Base-by-base conservation (phyloP, 2,888 invertebrate genomes). In the Ectemnius continuus region DNA sequence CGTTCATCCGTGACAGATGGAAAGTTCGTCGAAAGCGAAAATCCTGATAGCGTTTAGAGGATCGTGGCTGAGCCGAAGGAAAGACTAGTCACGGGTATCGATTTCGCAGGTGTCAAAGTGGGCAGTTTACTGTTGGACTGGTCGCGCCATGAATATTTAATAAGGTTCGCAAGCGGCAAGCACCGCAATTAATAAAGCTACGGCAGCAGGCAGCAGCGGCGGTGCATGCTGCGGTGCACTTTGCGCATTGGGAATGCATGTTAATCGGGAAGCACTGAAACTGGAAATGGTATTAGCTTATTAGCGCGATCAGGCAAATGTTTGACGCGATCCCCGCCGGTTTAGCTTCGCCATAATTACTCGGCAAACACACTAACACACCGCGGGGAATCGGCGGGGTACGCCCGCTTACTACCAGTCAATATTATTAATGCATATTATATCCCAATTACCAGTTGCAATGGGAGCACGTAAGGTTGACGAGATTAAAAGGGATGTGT, bases 201-300 rank as follows among this genome's bases (percentile, higher is more conserved):
- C 20, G 23, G 23, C 20, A 47, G 14, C n/a, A n/a, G n/a, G n/a
- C n/a, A n/a, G n/a, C 18, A 4, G 11, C 2, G 2, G 6, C 2
- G 26, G 2, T 46, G 45, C 47, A 11, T 14, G 62, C 48, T 36
- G 47, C 6, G 62, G 14, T 23, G 11, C 18, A 62, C 47, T 20
- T 61, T 61, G 46, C 36, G 8, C 18, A 8, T 20, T 16, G 14
- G 46, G 16, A n/a, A 13, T 46, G 13, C 20, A 46, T 61, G 11
- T 36, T 60, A 60, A 60, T 60, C 18, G n/a, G 18, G 18, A 52
- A 56, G 56, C 28, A 45, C 57, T 18, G 57, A 64, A 64, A 18
- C n/a, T 13, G 64, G 36, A 57, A 57, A 45, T 57, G 45, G 36
- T 18, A 64, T 64, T 57, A 36, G 36, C 36, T 36, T 36, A 36